Evolutionary conservation across 2,888 invertebrate species (phyloP), one percentile per base, ranked within the genome.

Genomic region (Altica lythri): DNA sequence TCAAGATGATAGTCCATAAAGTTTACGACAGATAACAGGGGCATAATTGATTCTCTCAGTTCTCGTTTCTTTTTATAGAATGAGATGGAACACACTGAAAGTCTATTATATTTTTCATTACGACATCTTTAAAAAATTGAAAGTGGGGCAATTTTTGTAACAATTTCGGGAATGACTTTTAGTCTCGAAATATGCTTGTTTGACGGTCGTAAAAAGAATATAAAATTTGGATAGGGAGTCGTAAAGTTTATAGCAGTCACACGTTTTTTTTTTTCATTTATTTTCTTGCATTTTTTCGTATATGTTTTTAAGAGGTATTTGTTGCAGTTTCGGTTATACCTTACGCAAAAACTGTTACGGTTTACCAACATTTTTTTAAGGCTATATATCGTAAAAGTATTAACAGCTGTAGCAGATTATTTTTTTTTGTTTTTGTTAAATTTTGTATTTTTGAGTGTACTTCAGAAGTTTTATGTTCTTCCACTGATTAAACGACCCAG

Each of bases 1-100:
- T 50, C 53, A 52, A 50, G 52, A 53, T 57, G 45, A 57, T 53
- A 45, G 57, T 19, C 57, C 53, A 53, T 57, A 53, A 57, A 57
- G 13, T 53, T 49, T 38, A 55, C 38, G 45, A 37, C 37, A 49
- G 45, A 55, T 55, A 47, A 55, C 32, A 37, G 40, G 45, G 38
- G 38, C 50, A 44, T 49, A 46, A 55, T 50, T 29, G 50, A 47
- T 55, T 51, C 51, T 29, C 35, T 34, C 34, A 46, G 5, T 25
- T 12, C 22, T 25, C 17, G 17, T 46, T 13, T 46, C 43, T 1
- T 30, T 46, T 40, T 27, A 25, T 12, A n/a, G n/a, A 17, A 19
- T 6, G 38, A 22, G 12, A 13, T n/a, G n/a, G n/a, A n/a, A n/a
- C n/a, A n/a, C n/a, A n/a, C n/a, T n/a, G n/a, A n/a, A 19, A 17